Evolutionary conservation across 1,140 invertebrate species (phyloP).

Genomic region (Hyposmocoma kahamanoa): DNA sequence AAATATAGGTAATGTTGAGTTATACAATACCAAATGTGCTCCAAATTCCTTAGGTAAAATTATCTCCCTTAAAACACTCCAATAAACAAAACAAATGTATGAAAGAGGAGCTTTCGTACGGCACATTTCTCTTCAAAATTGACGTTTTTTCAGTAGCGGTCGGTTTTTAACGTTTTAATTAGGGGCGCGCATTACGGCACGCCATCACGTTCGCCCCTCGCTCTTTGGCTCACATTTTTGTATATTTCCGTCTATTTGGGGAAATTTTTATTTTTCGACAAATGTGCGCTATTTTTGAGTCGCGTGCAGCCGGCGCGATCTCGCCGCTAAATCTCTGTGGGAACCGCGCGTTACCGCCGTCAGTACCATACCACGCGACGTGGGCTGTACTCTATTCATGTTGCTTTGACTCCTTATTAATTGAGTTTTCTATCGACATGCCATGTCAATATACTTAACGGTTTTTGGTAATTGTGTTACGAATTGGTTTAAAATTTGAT

Average conservation of each 20-base stretch:
- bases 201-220: constrained; percentile 65
- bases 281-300: constrained; percentile 68
- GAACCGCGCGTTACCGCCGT: constrained; percentile 48
- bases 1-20: too few relatives aligned
- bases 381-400: constrained; percentile 35
- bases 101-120: constrained; percentile 60
- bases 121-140: constrained; percentile 71
- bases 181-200: constrained; percentile 69
- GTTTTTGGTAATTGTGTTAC: too few relatives aligned
- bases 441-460: not conserved
- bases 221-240: constrained; percentile 67
- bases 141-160: constrained; percentile 68
- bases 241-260: constrained; percentile 72
- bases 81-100: constrained; percentile 41
- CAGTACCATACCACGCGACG: constrained; percentile 10
- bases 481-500: too few relatives aligned
- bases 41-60: too few relatives aligned
- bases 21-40: too few relatives aligned
- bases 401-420: constrained; percentile 29
- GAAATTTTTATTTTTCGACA: constrained; percentile 71
- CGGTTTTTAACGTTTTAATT: constrained; percentile 73
- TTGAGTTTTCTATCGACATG: not conserved
- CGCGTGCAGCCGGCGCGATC: constrained; percentile 61
- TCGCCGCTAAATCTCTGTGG: constrained; percentile 69
- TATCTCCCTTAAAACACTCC: too few relatives aligned